Base-by-base conservation (phyloP, 2,113 vertebrate genomes). In the Eretmochelys imbricata region DNA sequence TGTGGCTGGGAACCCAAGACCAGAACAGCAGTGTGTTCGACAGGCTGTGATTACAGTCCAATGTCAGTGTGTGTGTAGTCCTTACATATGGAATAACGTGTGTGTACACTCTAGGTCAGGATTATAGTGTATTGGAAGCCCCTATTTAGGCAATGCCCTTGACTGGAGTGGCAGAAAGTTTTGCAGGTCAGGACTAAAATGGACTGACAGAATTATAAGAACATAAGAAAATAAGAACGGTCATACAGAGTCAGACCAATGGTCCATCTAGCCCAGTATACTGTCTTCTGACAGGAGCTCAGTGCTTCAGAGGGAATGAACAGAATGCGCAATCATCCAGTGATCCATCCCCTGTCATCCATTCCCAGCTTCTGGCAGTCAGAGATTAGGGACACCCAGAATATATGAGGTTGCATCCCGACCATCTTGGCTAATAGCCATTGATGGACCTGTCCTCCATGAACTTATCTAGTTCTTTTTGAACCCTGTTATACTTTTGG, bases 91-190 rank as follows among this genome's bases (percentile, higher is more conserved):
- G 42, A 79, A 17, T 13, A n/a, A 55, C 3, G 62, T 2, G 11
- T 0, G 1, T 16, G 2, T 53, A 22, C 8, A 22, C 5, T 42
- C 0, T 46, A 7, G 1, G 0, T 46, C 72, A 5, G 0, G 0
- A 4, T 1, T 22, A 16, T 55, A 27, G 50, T 1, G 2, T 35
- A 1, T 19, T 2, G 49, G 38, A 38, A 50, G 59, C 80, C 6
- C 38, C 42, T 0, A 1, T 31, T 5, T 11, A 5, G 29, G 81
- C n/a, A 49, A 7, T 3, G 25, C n/a, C 76, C 20, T 5, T 10
- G 31, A 76, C 24, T 27, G 12, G 42, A 48, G 10, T 76, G 14
- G 1, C 3, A 1, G 0, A 75, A 81, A 42, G 84, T 75, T 42
- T n/a, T 6, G 85, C 42, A 4, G 10, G 0, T 8, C 50, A 5